Percentiles rank a stretch among this genome's conserved stretches.
phyloP scores from a whole-genome alignment of 1,140 invertebrate genomes.

The Bombus breviceps region DNA sequence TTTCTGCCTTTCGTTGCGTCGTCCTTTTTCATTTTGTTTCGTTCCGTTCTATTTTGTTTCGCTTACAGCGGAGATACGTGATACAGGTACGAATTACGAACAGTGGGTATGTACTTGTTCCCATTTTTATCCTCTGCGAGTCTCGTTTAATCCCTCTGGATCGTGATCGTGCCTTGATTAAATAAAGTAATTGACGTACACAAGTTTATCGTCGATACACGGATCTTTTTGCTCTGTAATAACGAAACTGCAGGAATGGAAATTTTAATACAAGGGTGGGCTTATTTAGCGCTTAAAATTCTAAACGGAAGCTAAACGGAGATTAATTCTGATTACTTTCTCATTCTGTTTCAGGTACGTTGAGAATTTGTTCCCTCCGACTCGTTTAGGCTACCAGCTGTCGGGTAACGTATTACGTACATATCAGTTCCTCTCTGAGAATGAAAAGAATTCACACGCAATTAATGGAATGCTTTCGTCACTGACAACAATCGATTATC shows the following conservation, averaged over 20 bases:
- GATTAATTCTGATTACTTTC: not conserved
- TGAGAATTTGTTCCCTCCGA: not conserved
- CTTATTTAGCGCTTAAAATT: not conserved
- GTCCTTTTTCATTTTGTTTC: not conserved
- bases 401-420: conserved; percentile 23
- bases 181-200: conserved; percentile 6
- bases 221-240: not conserved
- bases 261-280: not conserved
- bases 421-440: too few species aligned
- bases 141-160: not conserved
- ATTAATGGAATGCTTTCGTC: conserved; percentile 11
- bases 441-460: not conserved
- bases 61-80: not conserved
- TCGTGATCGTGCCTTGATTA: conserved; percentile 33
- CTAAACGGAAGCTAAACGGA: not conserved
- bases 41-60: not conserved
- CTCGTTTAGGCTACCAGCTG: not conserved
- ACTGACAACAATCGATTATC: conserved; percentile 27
- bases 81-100: conserved; percentile 3
- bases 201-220: not conserved
- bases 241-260: not conserved
- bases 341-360: conserved; percentile 56
- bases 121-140: not conserved
- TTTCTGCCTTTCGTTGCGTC: not conserved
- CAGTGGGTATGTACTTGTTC: not conserved